A percentile compares a stretch with the other conserved stretches of the same genome.
phyloP scores from a whole-genome alignment of 2,797 vertebrate species.

The Aselliscus stoliczkanus region DNA sequence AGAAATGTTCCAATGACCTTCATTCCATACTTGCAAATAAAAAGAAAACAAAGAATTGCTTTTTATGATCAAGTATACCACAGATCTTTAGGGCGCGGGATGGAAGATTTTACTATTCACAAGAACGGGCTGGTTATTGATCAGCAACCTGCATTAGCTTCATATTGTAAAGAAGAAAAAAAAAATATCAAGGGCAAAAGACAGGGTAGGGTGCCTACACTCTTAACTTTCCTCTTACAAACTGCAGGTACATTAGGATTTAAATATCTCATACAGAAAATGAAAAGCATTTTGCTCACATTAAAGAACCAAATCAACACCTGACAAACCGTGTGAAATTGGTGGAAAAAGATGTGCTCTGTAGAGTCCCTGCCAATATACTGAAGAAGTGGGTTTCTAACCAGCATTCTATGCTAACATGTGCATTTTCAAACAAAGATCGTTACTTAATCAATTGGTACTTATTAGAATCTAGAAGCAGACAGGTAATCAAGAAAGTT shows the following conservation, averaged over 20 bases:
- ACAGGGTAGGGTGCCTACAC: neutral
- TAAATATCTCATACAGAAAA: conserved; percentile 53
- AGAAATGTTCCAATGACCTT: conserved; percentile 94
- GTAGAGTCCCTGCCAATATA: conserved; percentile 37
- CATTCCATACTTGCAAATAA: conserved; percentile 81
- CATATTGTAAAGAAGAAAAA: neutral
- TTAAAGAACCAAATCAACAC: conserved; percentile 39
- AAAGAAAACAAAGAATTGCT: conserved; percentile 69
- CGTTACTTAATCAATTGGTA: conserved; percentile 12
- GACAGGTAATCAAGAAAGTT: conserved; percentile 66
- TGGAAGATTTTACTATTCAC: neutral
- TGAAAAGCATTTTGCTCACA: conserved; percentile 46
- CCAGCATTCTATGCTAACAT: conserved; percentile 40
- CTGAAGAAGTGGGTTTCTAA: conserved; percentile 32
- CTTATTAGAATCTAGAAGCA: conserved; percentile 42
- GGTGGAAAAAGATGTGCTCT: conserved; percentile 40
- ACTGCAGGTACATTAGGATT: conserved; percentile 9
- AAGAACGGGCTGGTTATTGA: conserved; percentile 45
- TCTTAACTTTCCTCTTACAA: conserved; percentile 51
- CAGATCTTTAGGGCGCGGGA: neutral
- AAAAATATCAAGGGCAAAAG: conserved; percentile 69
- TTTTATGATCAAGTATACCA: conserved; percentile 27
- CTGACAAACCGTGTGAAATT: conserved; percentile 57
- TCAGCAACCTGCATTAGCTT: conserved; percentile 54
- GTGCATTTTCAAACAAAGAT: conserved; percentile 56